Conservation (phyloP, 2,888 invertebrate species). For the Spicauda simplicius region DNA sequence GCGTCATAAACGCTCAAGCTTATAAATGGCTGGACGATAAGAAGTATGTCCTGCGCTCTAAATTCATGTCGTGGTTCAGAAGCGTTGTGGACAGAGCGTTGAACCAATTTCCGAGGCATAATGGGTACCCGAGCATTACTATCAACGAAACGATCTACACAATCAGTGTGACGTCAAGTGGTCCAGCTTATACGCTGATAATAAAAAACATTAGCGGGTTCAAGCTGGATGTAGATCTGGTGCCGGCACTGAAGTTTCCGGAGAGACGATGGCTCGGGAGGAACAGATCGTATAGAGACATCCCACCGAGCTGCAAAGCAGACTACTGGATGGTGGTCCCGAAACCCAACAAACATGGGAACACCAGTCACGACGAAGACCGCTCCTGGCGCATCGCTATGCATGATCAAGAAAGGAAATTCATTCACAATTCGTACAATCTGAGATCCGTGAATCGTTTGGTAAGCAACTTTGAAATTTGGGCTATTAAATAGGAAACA, state of each 20-base stretch:
- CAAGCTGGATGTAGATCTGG: constrained; percentile 79
- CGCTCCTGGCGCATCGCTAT: constrained; percentile 82
- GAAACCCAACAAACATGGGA: constrained; percentile 62
- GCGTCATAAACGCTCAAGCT: constrained; percentile 63
- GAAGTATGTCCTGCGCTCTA: constrained; percentile 69
- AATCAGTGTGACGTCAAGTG: constrained; percentile 59
- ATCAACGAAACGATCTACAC: constrained; percentile 69
- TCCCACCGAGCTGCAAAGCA: constrained; percentile 52
- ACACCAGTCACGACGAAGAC: constrained; percentile 44
- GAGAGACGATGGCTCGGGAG: constrained; percentile 66
- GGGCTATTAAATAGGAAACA: not conserved
- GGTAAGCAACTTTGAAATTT: constrained; percentile 52
- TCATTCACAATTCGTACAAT: constrained; percentile 66
- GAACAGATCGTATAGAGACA: constrained; percentile 47
- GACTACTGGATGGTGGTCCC: constrained; percentile 80
- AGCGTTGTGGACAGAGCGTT: constrained; percentile 70
- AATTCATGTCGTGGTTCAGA: constrained; percentile 84
- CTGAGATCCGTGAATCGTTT: constrained; percentile 71
- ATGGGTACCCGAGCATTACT: constrained; percentile 41
- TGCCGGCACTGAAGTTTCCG: constrained; percentile 79
- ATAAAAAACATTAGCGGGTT: constrained; percentile 55
- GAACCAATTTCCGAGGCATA: constrained; percentile 52
- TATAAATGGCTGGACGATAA: constrained; percentile 66
- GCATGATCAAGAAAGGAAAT: constrained; percentile 78
- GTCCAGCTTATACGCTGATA: constrained; percentile 83